Base-by-base conservation (phyloP, 2,888 invertebrate species). In the Epinotia demarniana region DNA sequence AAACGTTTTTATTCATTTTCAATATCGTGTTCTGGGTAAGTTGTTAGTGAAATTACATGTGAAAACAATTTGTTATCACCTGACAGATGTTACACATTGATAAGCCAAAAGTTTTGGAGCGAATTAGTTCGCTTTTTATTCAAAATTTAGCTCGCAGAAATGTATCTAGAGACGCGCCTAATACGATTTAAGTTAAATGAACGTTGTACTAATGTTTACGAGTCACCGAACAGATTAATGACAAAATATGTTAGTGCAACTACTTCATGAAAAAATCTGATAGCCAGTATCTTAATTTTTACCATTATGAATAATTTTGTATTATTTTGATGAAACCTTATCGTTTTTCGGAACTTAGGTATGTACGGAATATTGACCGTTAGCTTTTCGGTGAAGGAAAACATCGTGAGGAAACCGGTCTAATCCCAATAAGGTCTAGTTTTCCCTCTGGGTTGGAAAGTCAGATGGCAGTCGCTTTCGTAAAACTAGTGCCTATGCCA, bases 1-100 rank as follows among this genome's bases (percentile, higher is more conserved):
- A 97, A 87, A 96, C 96, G 1, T 91, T 97, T 58, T 93, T 98
- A 77, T 97, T 97, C 95, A 91, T 96, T 72, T 97, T 97, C 92
- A 98, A 97, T 90, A 95, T 97, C 81, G 91, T 96, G 43, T 97
- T 97, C 90, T 97, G 96, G 97, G 98, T 98, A 90, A 96, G 96
- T 94, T 72, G 63, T 58, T 63, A 64, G 61, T 58, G 66, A 57
- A 63, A 19, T 73, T 62, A 19, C 53, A 46, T n/a, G 19, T 61
- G 49, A 74, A 61, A 73, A 73, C 58, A 68, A 72, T 73, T 46
- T 66, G 61, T 76, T 53, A 72, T 68, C 69, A 72, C 19, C 43
- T 62, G 70, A 63, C 69, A 77, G 70, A 46, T 75, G 66, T 68
- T 62, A 19, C 49, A n/a, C 18, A 46, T 73, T 67, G 49, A 53